Base-by-base conservation (phyloP, 2,888 invertebrate genomes). In the Ophraella communa region DNA sequence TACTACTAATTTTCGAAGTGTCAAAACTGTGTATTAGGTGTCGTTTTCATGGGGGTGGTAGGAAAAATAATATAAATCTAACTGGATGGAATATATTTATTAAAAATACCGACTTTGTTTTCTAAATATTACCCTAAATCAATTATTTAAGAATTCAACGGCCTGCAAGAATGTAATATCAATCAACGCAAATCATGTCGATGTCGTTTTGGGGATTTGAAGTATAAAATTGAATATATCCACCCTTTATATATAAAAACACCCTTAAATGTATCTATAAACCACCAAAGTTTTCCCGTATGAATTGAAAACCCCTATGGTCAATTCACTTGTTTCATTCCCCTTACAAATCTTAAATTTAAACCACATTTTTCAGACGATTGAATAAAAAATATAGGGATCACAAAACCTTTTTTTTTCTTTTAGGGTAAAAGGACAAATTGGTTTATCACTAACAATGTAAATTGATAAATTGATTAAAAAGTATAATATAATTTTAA, bases 201-300 rank as follows among this genome's bases (percentile, higher is more conserved):
- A 65, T 62, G 66, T 66, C 67, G 65, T 61, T 68, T 68, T 59
- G 35, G 64, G 53, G 58, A 56, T 62, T 57, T 42, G 35, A 64
- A 56, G 61, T 62, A 62, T 58, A 64, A 69, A 69, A 67, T 65
- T 66, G 69, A 69, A 67, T 64, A 69, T 39, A 64, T 63, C 67
- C 39, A 66, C 65, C 70, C 69, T 64, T 66, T 44, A 52, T 30
- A 60, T 64, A 67, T 63, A 70, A 71, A 68, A 66, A 65, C 64
- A 66, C 70, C 70, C 67, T 64, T 42, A 58, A 68, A 68, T 68
- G 67, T 69, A 69, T 69, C 71, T 68, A 71, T 71, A 71, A 69
- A 68, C 67, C 62, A 57, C 57, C 53, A 60, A 71, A 71, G 64
- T 66, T 64, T 66, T 71, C 71, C 71, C 71, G 42, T 52, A 56